phyloP scores from a whole-genome alignment of 2,888 invertebrate species.

The Xylocampa areola region DNA sequence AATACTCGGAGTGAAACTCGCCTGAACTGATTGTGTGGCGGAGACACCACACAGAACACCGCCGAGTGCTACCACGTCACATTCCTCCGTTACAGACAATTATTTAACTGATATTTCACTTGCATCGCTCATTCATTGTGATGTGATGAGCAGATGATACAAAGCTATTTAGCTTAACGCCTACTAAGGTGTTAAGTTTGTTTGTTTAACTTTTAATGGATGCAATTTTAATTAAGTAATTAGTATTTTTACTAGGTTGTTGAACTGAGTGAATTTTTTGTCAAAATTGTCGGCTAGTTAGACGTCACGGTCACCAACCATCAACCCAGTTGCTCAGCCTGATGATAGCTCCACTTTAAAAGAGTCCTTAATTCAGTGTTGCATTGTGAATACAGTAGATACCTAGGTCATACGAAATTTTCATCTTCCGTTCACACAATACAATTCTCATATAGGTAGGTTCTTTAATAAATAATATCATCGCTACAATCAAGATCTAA shows the following conservation, averaged over 20 bases:
- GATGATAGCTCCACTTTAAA: slow-evolving; percentile 15
- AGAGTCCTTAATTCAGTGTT: neutral
- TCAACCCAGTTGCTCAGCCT: slow-evolving; percentile 19
- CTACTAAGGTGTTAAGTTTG: slow-evolving; percentile 16
- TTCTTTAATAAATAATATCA: no score
- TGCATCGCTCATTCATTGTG: slow-evolving; percentile 60
- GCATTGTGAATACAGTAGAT: no score
- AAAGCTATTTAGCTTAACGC: slow-evolving; percentile 48
- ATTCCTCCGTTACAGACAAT: slow-evolving; percentile 77
- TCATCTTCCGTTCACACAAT: no score
- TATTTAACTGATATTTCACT: slow-evolving; percentile 71
- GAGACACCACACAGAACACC: slow-evolving; percentile 61
- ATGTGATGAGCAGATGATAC: slow-evolving; percentile 45
- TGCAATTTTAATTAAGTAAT: slow-evolving; percentile 3
- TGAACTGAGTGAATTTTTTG: neutral
- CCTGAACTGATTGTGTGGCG: slow-evolving; percentile 82
- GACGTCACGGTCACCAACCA: slow-evolving; percentile 22
- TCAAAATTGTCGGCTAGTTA: slow-evolving; percentile 4
- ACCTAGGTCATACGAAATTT: no score
- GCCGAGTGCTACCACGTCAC: slow-evolving; percentile 71
- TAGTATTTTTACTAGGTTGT: neutral
- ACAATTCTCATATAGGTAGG: no score
- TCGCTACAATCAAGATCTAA: slow-evolving; percentile 1
- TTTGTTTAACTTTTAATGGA: neutral
- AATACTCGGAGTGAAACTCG: slow-evolving; percentile 89